phyloP scores from a whole-genome alignment of 2,113 vertebrate genomes.

The Thunnus maccoyii region DNA sequence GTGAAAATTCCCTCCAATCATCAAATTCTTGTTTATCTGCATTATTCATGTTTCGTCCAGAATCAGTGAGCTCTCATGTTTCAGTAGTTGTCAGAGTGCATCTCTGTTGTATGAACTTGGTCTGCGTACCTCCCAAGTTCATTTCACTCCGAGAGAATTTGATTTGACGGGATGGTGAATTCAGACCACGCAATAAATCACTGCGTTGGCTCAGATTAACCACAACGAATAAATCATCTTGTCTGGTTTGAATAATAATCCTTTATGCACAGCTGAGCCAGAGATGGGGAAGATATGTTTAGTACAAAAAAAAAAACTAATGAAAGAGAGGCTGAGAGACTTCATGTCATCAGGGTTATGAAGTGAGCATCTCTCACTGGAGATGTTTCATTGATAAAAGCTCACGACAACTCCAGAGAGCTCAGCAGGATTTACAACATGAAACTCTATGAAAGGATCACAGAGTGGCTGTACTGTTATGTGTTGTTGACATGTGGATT shows the following conservation, averaged over 20 bases:
- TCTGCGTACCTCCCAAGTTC: background rate
- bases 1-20: background rate
- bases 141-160: background rate
- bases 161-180: slow-evolving; percentile 19
- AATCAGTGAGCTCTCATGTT: background rate
- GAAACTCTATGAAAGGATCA: no score
- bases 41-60: slow-evolving; percentile 16
- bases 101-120: background rate
- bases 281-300: background rate
- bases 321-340: no score
- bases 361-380: no score
- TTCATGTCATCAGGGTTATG: no score
- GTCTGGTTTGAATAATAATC: background rate
- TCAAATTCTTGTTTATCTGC: background rate
- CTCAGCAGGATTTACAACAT: no score
- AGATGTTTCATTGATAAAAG: no score
- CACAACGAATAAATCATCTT: slow-evolving; percentile 34
- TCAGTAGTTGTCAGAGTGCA: slow-evolving; percentile 12
- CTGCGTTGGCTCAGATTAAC: background rate
- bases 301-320: background rate
- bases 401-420: no score
- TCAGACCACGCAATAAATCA: slow-evolving; percentile 23
- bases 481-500: no score
- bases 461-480: no score
- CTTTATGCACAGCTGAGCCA: background rate